Evolutionary conservation across 2,797 vertebrate genomes (phyloP).

Genomic region (Fundulus diaphanus): DNA sequence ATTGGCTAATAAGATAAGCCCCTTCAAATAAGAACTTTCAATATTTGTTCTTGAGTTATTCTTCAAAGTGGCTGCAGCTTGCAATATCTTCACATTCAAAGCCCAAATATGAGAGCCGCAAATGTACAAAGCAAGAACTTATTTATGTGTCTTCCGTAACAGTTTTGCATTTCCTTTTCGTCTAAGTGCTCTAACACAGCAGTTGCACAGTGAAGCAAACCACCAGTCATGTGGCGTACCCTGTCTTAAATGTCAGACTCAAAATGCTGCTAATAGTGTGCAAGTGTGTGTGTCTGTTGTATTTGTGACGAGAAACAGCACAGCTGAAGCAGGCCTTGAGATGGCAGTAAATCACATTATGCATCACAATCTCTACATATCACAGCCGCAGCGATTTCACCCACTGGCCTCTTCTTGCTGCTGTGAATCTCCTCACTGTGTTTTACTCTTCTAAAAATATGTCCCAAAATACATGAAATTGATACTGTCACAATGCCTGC

Average conservation of each 20-base stretch:
- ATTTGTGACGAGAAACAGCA: constrained; percentile 62
- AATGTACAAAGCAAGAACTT: background rate
- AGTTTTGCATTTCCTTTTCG: background rate
- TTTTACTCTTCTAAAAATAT: constrained; percentile 30
- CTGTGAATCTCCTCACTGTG: constrained; percentile 29
- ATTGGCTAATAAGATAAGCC: background rate
- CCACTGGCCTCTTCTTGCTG: constrained; percentile 40
- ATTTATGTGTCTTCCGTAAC: background rate
- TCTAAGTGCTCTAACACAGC: constrained; percentile 3
- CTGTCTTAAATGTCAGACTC: constrained; percentile 70
- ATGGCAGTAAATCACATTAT: constrained; percentile 71
- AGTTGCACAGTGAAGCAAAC: constrained; percentile 45
- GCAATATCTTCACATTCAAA: background rate
- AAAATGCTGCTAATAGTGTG: constrained; percentile 56
- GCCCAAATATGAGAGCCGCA: background rate
- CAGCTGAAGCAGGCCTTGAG: constrained; percentile 48
- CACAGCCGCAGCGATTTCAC: constrained; percentile 49
- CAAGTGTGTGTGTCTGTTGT: constrained; percentile 27
- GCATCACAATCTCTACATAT: constrained; percentile 63
- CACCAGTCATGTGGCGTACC: constrained; percentile 48
- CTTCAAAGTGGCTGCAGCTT: background rate
- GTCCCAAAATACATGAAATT: background rate
- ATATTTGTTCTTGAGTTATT: background rate
- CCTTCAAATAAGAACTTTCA: background rate
- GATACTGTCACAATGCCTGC: constrained; percentile 23